Conservation (phyloP, 2,888 invertebrate species). For the Rapana venosa region DNA sequence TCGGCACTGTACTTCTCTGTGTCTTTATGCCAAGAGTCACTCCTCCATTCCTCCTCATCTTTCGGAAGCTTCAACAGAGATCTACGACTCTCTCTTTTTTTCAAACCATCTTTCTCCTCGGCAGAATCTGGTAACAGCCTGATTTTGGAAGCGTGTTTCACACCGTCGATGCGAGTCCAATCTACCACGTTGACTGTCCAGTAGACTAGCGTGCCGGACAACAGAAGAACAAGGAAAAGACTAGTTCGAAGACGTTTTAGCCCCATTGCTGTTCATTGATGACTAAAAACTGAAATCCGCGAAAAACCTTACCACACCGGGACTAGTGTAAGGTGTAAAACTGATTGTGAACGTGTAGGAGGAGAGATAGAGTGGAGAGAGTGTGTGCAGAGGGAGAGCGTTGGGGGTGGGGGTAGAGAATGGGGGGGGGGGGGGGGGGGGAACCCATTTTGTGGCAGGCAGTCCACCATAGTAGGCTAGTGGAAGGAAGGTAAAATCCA, state of each 20-base stretch:
- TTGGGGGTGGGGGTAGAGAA: too few relatives aligned
- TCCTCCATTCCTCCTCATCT: not conserved
- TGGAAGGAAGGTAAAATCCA: too few relatives aligned
- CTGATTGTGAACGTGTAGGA: not conserved
- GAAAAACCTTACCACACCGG: too few relatives aligned
- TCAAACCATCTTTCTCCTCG: not conserved
- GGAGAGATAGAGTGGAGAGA: not conserved
- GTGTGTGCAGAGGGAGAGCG: not conserved
- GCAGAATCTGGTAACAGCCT: not conserved
- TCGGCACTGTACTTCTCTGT: not conserved
- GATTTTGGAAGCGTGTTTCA: not conserved
- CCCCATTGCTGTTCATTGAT: not conserved
- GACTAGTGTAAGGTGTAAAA: too few relatives aligned
- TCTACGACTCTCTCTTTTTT: not conserved
- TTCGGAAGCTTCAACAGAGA: not conserved
- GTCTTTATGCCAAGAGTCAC: not conserved
- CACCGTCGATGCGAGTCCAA: not conserved
- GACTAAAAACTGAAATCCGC: not conserved
- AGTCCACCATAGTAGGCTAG: not conserved
- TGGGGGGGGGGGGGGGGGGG: too few relatives aligned
- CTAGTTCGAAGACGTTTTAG: not conserved
- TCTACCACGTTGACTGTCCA: not conserved
- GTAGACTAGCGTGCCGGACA: not conserved
- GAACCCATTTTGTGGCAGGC: not conserved
- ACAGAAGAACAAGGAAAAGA: not conserved